Evolutionary conservation across 1,140 invertebrate species (phyloP).

Genomic region (Camponotus pennsylvanicus): DNA sequence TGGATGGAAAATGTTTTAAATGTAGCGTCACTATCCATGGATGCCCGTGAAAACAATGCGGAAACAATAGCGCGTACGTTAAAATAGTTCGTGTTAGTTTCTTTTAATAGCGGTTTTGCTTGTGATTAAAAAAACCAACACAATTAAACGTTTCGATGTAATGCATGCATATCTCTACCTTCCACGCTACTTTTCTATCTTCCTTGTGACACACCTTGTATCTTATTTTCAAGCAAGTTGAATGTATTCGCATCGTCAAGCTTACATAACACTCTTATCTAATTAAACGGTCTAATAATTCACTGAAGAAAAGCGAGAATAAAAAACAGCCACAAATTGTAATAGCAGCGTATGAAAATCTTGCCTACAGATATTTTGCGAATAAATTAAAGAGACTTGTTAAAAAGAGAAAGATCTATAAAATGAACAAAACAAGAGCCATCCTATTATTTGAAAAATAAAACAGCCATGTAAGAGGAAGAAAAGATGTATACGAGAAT

Average conservation of each 20-base stretch:
- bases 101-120: not conserved
- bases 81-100: not conserved
- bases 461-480: not conserved
- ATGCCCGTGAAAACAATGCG: not conserved
- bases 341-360: constrained; percentile 13
- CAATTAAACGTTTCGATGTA: not conserved
- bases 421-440: not conserved
- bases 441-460: constrained; percentile 20
- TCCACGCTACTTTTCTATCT: not conserved
- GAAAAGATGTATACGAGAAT: constrained; percentile 20
- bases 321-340: not conserved
- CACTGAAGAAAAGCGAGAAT: not conserved
- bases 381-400: not conserved
- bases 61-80: not conserved
- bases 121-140: not conserved
- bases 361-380: not conserved
- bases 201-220: not conserved
- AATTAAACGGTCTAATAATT: constrained; percentile 46
- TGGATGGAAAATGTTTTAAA: not conserved
- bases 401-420: not conserved
- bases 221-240: constrained; percentile 24
- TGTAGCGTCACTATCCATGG: not conserved
- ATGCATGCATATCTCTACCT: not conserved
- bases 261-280: constrained; percentile 17
- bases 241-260: not conserved